A percentile compares a stretch with the other conserved stretches of the same genome.
These are phyloP conservation scores for Brachystomella parvula DNA, from an alignment of 1,140 invertebrate genomes.

Conservation along the genomic window DNA sequence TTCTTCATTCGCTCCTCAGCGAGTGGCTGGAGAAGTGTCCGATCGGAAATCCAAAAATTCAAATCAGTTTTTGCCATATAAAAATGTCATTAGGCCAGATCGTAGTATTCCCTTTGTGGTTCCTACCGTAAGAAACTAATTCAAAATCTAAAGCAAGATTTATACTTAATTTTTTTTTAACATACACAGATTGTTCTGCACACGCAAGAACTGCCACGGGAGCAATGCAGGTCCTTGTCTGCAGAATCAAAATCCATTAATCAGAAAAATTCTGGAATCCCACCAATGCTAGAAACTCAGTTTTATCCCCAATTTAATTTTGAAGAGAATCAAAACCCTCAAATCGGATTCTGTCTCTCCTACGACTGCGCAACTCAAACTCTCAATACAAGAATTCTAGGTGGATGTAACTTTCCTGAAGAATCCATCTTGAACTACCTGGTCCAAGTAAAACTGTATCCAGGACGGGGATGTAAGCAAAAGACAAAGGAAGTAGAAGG, in stretches of 20 bases:
- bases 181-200: conserved; percentile 16
- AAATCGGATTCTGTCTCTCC: conserved; percentile 29
- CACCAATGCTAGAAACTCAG: conserved; percentile 23
- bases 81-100: conserved; percentile 36
- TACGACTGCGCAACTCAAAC: conserved; percentile 30
- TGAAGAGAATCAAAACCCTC: conserved; percentile 14
- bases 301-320: conserved; percentile 33
- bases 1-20: neutral
- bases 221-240: neutral
- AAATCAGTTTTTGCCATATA: conserved; percentile 4
- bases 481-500: conserved; percentile 24
- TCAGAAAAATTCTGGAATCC: neutral
- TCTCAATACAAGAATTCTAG: conserved; percentile 26
- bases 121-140: conserved; percentile 26
- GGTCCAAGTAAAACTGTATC: conserved; percentile 32
- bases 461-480: conserved; percentile 32
- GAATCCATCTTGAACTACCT: conserved; percentile 6
- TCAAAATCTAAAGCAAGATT: neutral
- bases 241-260: neutral
- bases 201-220: neutral
- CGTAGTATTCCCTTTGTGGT: conserved; percentile 34
- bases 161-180: conserved; percentile 1
- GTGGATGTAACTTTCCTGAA: conserved; percentile 30
- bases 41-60: neutral
- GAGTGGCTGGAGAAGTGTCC: neutral